Evolutionary conservation across 1,140 invertebrate genomes (phyloP).

Genomic region (Leguminivora glycinivorella): DNA sequence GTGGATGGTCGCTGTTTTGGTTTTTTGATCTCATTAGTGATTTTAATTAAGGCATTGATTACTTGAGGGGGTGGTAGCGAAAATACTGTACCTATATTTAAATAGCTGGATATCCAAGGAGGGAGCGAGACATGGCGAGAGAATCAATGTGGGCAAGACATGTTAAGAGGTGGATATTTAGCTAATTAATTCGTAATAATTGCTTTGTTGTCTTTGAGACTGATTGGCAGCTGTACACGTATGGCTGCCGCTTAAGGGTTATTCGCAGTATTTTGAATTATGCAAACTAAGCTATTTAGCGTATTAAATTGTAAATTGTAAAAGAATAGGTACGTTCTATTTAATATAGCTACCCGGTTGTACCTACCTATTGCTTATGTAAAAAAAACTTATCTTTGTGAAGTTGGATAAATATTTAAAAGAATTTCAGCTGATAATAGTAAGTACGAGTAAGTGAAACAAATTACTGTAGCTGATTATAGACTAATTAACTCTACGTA

Average conservation of each 20-base stretch:
- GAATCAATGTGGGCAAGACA: no score
- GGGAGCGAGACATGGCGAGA: not conserved
- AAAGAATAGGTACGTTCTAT: not conserved
- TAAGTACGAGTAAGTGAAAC: no score
- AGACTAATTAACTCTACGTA: not conserved
- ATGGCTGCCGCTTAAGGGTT: not conserved
- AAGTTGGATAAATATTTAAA: not conserved
- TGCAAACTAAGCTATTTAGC: not conserved
- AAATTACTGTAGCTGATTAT: not conserved
- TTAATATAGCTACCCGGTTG: not conserved
- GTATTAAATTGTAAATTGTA: not conserved
- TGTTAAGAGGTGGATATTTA: not conserved
- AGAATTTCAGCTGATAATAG: not conserved
- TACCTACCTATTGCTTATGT: not conserved
- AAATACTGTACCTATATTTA: not conserved
- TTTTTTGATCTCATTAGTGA: conserved; percentile 56
- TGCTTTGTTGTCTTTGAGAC: conserved; percentile 32
- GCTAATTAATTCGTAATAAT: not conserved
- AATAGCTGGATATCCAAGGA: not conserved
- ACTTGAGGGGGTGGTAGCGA: conserved; percentile 37
- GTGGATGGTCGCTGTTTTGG: conserved; percentile 49
- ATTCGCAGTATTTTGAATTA: conserved; percentile 6
- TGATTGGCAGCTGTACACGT: conserved; percentile 10
- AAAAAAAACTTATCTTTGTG: not conserved
- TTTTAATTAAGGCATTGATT: conserved; percentile 46